These are phyloP conservation scores for Lichenostomus cassidix DNA, from an alignment of 2,113 vertebrate genomes.

Conservation along the genomic window DNA sequence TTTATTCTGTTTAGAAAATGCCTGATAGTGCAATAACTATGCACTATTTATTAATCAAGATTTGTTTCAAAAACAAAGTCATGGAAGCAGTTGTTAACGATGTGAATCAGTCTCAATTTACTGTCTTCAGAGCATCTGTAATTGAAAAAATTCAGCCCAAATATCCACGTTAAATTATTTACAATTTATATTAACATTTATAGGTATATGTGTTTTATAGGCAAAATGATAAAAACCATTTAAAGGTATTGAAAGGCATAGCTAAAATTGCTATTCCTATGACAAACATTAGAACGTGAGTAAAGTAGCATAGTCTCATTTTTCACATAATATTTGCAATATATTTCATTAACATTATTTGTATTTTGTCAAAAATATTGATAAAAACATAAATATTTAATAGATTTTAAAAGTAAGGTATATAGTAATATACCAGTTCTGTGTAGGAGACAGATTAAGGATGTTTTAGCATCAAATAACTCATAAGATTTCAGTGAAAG, in stretches of 20 bases:
- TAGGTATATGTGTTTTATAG: neutral
- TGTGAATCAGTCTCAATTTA: neutral
- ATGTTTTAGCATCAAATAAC: neutral
- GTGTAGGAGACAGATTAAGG: neutral
- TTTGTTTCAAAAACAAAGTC: neutral
- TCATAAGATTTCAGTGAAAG: neutral
- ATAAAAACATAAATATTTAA: neutral
- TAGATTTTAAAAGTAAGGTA: neutral
- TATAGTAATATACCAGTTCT: neutral
- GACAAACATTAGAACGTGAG: neutral
- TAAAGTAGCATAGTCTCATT: neutral
- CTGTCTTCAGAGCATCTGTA: neutral
- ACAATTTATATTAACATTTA: neutral
- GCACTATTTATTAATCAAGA: neutral
- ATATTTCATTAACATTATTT: neutral
- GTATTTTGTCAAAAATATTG: neutral
- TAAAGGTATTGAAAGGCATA: neutral
- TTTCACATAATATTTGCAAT: neutral
- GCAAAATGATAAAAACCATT: neutral
- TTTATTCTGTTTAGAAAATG: neutral
- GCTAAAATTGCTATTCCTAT: neutral
- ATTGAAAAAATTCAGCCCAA: neutral
- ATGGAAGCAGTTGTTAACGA: neutral
- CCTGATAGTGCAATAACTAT: neutral
- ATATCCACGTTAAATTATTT: neutral